These are phyloP conservation scores for Chymomyza procnemis DNA, from an alignment of 2,888 invertebrate genomes.

Conservation along the genomic window DNA sequence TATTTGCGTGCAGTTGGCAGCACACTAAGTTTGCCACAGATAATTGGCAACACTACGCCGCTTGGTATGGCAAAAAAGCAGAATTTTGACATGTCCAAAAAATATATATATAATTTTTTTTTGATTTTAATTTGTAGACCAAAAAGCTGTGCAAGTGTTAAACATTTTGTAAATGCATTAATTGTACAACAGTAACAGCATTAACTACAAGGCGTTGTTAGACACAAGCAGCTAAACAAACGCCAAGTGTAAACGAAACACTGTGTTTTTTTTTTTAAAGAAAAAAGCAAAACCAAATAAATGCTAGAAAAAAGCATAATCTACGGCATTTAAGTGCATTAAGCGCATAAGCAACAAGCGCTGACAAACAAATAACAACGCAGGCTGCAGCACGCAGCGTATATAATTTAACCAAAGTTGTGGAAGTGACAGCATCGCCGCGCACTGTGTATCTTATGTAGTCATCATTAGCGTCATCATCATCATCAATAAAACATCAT, in stretches of 20 bases:
- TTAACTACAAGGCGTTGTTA: background rate
- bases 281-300: background rate
- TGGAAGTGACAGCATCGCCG: background rate
- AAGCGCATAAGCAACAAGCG: background rate
- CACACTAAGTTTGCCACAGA: background rate
- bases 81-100: background rate
- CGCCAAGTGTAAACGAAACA: background rate
- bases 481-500: background rate
- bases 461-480: background rate
- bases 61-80: background rate
- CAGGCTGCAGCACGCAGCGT: background rate
- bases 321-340: background rate
- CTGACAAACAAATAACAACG: background rate
- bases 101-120: background rate
- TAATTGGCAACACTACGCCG: background rate
- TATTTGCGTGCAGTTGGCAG: background rate
- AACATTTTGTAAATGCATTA: background rate
- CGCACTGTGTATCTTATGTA: background rate
- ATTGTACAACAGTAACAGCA: background rate
- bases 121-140: background rate
- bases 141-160: background rate
- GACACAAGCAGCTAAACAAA: background rate
- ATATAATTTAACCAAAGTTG: background rate
- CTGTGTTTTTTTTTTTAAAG: background rate
- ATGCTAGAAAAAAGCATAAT: too few species aligned